Base-by-base conservation (phyloP, 2,113 vertebrate genomes). In the Gadus macrocephalus region DNA sequence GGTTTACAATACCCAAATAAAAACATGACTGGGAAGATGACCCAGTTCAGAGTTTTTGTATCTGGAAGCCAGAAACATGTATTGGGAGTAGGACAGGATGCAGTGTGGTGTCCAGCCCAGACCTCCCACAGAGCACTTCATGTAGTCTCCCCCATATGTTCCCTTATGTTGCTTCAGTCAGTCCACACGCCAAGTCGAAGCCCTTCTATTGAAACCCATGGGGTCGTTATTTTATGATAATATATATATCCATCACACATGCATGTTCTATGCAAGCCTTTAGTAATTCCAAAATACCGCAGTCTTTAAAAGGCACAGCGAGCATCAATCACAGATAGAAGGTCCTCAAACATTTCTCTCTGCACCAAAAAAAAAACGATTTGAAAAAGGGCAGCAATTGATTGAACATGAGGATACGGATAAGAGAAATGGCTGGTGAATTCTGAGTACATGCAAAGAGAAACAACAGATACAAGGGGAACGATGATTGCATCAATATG, bases 1-100 rank as follows among this genome's bases (percentile, higher is more conserved):
- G 74, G 56, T 56, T 73, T 53, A 12, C 5, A 49, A 49, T 14
- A 67, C 35, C 67, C 27, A 67, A 76, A 76, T 79, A 78, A 73
- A 77, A 79, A 25, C 31, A 67, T 17, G 25, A 53, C 62, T 53
- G 59, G 66, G 68, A 73, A 6, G 62, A 76, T 12, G 76, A 72
- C 74, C 72, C 71, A 66, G 28, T 72, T 71, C 55, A 14, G 5
- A 22, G 35, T 53, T 69, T 73, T 64, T 49, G 22, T 66, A 73
- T 28, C 38, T 70, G 61, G 63, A 14, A 58, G 20, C 15, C 55
- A 53, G 53, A 66, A 35, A 67, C 49, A 28, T 35, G 3, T 16
- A 53, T 38, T 1, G 15, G 17, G 31, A 28, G 66, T 38, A n/a
- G 25, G 16, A 14, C 4, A 28, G 28, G 60, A 69, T 35, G 17